Evolutionary conservation across 1,140 invertebrate genomes (phyloP), one percentile per base, ranked within the genome.

Genomic region (Trichonephila clavipes): DNA sequence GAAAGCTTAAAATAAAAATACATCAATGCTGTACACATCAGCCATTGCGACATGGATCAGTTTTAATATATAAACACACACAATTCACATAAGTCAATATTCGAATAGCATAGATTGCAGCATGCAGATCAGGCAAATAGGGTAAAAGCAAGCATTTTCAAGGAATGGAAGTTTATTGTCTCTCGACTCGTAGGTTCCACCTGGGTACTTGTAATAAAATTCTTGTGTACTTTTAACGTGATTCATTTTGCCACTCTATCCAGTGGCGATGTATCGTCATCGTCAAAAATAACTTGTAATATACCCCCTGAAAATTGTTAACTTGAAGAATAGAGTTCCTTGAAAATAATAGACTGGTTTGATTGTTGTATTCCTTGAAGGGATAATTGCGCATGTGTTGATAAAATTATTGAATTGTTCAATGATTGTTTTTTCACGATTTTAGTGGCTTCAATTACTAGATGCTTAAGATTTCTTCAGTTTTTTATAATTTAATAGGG

Each of bases 1-100:
- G 34, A 44, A 16, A 83, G 81, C 81, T 24, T 21, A 21, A 85
- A 85, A 85, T 6, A 85, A 85, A 83, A 85, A 85, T 59, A 58
- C 44, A 58, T 58, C 18, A 21, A 58, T 59, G 34, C 58, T 61
- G 21, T 61, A 85, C 19, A 85, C 21, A 58, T 16, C 69, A 51
- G 82, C 44, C 44, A 34, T 44, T 24, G 44, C 14, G 16, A 77
- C 28, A 77, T 0, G 16, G 3, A 34, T 77, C 3, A 69, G 8
- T 24, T 24, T 24, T 8, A 69, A 77, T 34, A 77, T 24, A 51
- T 77, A 24, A 77, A 24, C 28, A 8, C 16, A 34, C 28, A 77
- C 69, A 77, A 28, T 34, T 77, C 28, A n/a, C n/a, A 77, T 40
- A 6, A 34, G 18, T 77, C 12, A 77, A 16, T 18, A 18, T 77